These are phyloP conservation scores for Myotis brandtii DNA, from an alignment of 2,113 vertebrate species.

Conservation along the genomic window DNA sequence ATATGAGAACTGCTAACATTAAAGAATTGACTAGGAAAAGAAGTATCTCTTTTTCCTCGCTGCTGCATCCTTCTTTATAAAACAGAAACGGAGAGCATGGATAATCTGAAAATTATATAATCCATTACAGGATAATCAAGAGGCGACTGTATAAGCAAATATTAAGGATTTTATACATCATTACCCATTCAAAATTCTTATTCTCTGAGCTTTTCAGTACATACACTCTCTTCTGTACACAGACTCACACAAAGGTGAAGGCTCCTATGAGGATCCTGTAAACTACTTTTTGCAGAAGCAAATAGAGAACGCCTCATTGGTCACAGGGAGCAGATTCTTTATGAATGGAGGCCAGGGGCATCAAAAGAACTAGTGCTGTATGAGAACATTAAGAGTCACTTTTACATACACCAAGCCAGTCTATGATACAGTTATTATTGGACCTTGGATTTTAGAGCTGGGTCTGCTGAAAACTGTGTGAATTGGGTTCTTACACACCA, in stretches of 20 bases:
- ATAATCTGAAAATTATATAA: constrained; percentile 69
- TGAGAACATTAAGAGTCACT: not conserved
- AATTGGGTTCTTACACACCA: not conserved
- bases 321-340: not conserved
- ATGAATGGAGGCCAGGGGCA: not conserved
- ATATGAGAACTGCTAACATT: not conserved
- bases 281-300: not conserved
- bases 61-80: constrained; percentile 48
- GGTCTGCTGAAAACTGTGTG: not conserved
- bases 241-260: not conserved
- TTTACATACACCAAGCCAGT: not conserved
- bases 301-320: not conserved
- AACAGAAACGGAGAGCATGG: constrained; percentile 47
- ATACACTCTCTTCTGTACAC: not conserved
- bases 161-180: constrained; percentile 64
- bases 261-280: not conserved
- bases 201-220: constrained; percentile 27
- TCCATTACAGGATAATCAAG: constrained; percentile 58
- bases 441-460: not conserved
- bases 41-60: constrained; percentile 8
- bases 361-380: not conserved
- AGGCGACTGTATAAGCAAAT: constrained; percentile 44
- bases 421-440: not conserved
- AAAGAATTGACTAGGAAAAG: constrained; percentile 22
- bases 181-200: constrained; percentile 33